phyloP scores from a whole-genome alignment of 2,113 vertebrate species.

The Muscicapa adusta region DNA sequence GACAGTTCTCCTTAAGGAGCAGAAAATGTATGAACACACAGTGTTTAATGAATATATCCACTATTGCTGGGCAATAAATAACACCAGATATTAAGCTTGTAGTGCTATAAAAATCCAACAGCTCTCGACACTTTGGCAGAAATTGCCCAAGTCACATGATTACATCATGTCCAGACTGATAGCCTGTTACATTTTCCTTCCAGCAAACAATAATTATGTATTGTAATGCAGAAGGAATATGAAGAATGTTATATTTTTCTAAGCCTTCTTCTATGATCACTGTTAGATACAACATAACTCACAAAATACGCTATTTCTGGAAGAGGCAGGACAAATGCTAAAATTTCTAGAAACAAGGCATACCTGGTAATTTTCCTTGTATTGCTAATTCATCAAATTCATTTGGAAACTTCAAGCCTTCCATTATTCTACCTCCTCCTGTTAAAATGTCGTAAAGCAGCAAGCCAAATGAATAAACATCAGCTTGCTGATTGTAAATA shows the following conservation, averaged over 20 bases:
- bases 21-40: background rate
- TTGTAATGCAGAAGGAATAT: background rate
- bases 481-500: constrained; percentile 95
- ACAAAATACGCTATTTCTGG: background rate
- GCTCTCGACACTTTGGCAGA: background rate
- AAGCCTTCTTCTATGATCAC: background rate
- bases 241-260: background rate
- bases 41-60: background rate
- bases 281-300: background rate
- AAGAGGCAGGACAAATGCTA: background rate
- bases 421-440: constrained; percentile 87
- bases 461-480: constrained; percentile 94
- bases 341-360: background rate
- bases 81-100: background rate
- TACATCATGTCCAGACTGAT: background rate
- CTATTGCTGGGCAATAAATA: background rate
- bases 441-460: constrained; percentile 95
- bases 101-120: background rate
- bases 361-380: constrained; percentile 93
- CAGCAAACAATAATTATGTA: background rate
- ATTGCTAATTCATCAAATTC: constrained; percentile 96
- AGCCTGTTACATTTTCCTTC: background rate
- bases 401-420: constrained; percentile 95
- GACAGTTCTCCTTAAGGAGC: background rate
- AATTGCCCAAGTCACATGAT: background rate